Percentiles rank a stretch among this genome's conserved stretches.
Evolutionary conservation across 2,888 invertebrate species (phyloP).

Genomic region (Diaphora mendica): DNA sequence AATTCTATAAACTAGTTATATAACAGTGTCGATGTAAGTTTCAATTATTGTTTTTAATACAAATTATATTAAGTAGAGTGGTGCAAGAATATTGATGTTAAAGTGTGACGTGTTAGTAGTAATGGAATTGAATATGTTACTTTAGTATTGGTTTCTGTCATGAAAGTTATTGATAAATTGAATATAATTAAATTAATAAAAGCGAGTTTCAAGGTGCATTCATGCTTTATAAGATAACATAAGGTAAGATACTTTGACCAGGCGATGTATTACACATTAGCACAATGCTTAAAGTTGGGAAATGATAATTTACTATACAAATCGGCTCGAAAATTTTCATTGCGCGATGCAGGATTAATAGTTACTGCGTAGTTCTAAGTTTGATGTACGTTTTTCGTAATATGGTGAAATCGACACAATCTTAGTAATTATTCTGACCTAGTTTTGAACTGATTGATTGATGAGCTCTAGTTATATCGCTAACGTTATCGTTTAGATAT

Average conservation of each 20-base stretch:
- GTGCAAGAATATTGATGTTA: neutral
- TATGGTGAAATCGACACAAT: too few species aligned
- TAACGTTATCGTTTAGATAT: neutral
- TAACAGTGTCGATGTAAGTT: neutral
- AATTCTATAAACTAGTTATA: neutral
- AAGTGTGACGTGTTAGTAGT: neutral
- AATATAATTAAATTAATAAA: neutral
- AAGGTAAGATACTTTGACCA: too few species aligned
- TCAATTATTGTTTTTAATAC: neutral
- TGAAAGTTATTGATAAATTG: neutral
- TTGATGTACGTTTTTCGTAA: neutral
- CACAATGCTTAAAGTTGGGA: too few species aligned
- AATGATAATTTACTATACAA: too few species aligned
- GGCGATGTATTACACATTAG: too few species aligned
- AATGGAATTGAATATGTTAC: slow-evolving; percentile 1
- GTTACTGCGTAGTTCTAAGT: neutral
- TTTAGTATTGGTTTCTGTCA: neutral
- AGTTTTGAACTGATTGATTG: neutral
- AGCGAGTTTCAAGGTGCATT: neutral
- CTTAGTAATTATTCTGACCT: neutral
- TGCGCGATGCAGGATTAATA: too few species aligned
- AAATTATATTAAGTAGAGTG: slow-evolving; percentile 1
- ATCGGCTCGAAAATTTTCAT: too few species aligned
- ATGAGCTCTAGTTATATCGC: neutral
- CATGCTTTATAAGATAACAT: too few species aligned